Evolutionary conservation across 2,888 invertebrate species (phyloP).

Genomic region (Timandra comae): DNA sequence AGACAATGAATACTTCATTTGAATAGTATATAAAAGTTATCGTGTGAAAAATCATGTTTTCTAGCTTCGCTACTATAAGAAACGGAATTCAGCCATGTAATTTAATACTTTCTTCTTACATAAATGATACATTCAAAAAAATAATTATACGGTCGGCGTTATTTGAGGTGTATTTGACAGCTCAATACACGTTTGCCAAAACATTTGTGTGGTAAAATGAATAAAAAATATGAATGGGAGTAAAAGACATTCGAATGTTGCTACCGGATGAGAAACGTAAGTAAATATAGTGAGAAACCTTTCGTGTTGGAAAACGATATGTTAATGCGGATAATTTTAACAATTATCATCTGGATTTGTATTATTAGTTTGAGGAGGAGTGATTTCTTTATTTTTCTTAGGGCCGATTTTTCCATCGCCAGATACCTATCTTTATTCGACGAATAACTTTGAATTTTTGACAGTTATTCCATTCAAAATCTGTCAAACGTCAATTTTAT

Average conservation of each 20-base stretch:
- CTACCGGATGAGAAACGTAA: background rate
- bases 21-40: slow-evolving; percentile 42
- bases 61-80: too few species aligned
- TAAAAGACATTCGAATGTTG: too few species aligned
- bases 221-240: slow-evolving; percentile 11
- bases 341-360: background rate
- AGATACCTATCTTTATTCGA: too few species aligned
- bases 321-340: background rate
- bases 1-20: slow-evolving; percentile 55
- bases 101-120: slow-evolving; percentile 64
- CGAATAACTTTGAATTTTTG: too few species aligned
- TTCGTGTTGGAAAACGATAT: background rate
- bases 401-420: too few species aligned
- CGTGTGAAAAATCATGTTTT: slow-evolving; percentile 55
- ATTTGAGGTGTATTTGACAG: slow-evolving; percentile 61
- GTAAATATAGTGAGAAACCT: slow-evolving; percentile 1
- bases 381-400: background rate
- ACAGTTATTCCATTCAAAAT: too few species aligned
- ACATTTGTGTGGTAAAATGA: slow-evolving; percentile 28
- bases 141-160: slow-evolving; percentile 59
- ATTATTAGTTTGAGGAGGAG: background rate
- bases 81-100: slow-evolving; percentile 44
- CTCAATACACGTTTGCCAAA: slow-evolving; percentile 56
- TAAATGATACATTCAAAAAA: slow-evolving; percentile 49
- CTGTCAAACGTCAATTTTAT: background rate